Base-by-base conservation (phyloP, 2,113 vertebrate genomes). In the Phodopus roborovskii region DNA sequence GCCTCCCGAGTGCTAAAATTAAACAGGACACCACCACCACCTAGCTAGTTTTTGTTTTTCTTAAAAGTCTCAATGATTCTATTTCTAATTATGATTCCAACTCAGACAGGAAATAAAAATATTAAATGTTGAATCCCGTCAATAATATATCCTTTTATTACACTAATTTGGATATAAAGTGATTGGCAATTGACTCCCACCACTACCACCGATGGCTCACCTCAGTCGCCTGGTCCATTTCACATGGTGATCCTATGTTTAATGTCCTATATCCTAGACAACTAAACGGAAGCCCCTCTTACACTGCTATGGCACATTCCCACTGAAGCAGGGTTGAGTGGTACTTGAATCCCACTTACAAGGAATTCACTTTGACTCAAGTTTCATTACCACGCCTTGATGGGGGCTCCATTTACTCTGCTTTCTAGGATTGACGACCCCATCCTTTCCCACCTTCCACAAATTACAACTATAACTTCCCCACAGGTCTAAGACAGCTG, bases 31-130 rank as follows among this genome's bases (percentile, higher is more conserved):
- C 12, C 53, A 56, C 12, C 53, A 56, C 53, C 53, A 56, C 53
- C 53, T 56, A 12, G 53, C 53, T 56, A 56, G 53, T 12, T 83
- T 30, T 83, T 13, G 13, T 74, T 92, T 13, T 74, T 1, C 78
- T 90, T 93, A 87, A 92, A 94, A 92, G 90, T 78, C 24, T 78
- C 56, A 28, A 50, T 39, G 11, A 91, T 68, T 94, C 87, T n/a
- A 88, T 81, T 94, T 94, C 66, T 70, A 86, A 89, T 7, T 39
- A 83, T 12, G 77, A 86, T 30, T 96, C 11, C 9, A 81, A 50
- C 81, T 78, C 30, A 89, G 94, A 91, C 88, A 48, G 13, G 4
- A 93, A 90, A 60, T 68, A 64, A 78, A 97, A 75, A 92, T 74
- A 73, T 50, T 88, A 83, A 96, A 82, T 85, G 90, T 33, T 68